Percentiles rank a stretch among this genome's conserved stretches.
Evolutionary conservation across 2,113 vertebrate genomes (phyloP).

Genomic region (Oreochromis tanganicae): DNA sequence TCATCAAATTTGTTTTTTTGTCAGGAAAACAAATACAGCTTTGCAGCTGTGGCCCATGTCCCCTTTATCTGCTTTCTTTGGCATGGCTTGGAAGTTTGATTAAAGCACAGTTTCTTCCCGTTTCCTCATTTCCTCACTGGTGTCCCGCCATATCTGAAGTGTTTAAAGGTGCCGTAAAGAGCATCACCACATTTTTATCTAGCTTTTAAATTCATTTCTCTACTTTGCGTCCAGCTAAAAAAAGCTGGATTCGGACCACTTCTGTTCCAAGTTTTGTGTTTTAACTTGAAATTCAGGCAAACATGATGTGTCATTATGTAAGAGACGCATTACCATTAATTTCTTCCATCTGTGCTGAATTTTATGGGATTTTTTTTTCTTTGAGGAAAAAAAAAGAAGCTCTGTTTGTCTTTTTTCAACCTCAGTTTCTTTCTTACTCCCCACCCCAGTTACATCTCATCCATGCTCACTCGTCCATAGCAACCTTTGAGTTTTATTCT

Average conservation of each 20-base stretch:
- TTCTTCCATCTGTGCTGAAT: slow-evolving; percentile 20
- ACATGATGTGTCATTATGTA: neutral
- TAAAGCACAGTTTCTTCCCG: neutral
- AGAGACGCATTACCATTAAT: neutral
- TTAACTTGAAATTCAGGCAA: neutral
- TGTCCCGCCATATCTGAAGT: neutral
- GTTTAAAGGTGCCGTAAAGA: neutral
- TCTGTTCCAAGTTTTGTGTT: neutral
- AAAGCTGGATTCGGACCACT: neutral
- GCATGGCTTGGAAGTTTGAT: neutral
- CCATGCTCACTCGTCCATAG: neutral
- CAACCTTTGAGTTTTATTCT: neutral
- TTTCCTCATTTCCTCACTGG: slow-evolving; percentile 15
- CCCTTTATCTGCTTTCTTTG: slow-evolving; percentile 14
- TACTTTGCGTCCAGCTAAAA: neutral
- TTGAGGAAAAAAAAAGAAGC: neutral
- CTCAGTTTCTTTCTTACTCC: neutral
- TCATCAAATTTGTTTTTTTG: neutral
- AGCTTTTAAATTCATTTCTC: neutral
- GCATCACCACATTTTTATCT: neutral
- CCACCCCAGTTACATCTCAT: neutral
- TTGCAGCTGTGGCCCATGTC: slow-evolving; percentile 2
- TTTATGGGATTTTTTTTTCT: neutral
- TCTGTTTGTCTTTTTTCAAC: neutral
- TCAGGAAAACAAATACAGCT: neutral